Percentiles rank a stretch among this genome's conserved stretches.
Conservation (phyloP, 1,140 invertebrate genomes). For the Nasonia vitripennis region DNA sequence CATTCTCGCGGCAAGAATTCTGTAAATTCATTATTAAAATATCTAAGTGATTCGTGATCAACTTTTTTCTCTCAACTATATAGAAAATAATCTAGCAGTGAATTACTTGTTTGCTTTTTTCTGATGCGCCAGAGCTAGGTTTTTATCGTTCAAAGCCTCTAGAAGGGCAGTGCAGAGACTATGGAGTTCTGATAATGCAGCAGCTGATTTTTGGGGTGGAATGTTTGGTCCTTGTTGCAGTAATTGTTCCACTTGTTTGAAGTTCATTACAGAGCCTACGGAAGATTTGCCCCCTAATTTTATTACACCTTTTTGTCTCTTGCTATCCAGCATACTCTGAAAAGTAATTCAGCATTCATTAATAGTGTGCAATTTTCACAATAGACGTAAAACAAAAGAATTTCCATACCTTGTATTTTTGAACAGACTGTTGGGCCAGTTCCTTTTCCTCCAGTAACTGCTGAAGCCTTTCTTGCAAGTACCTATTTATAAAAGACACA, state of each 20-base stretch:
- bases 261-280: slow-evolving; percentile 77
- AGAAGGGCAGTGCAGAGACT: slow-evolving; percentile 85
- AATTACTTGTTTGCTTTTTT: slow-evolving; percentile 87
- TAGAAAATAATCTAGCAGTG: not conserved
- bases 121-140: slow-evolving; percentile 86
- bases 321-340: slow-evolving; percentile 79
- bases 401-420: slow-evolving; percentile 81
- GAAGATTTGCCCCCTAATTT: slow-evolving; percentile 76
- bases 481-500: slow-evolving; percentile 71
- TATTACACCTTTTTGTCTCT: slow-evolving; percentile 78
- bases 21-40: slow-evolving; percentile 53
- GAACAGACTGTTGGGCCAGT: slow-evolving; percentile 81
- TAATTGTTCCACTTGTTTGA: slow-evolving; percentile 82
- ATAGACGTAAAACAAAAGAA: slow-evolving; percentile 12
- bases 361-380: not conserved
- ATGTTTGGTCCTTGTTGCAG: slow-evolving; percentile 79
- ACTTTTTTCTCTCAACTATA: not conserved
- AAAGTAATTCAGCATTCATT: slow-evolving; percentile 50
- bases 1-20: slow-evolving; percentile 78
- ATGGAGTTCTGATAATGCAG: slow-evolving; percentile 84
- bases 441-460: slow-evolving; percentile 88
- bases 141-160: slow-evolving; percentile 90
- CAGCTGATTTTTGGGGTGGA: slow-evolving; percentile 81
- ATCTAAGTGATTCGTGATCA: not conserved
- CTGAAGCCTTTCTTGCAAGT: slow-evolving; percentile 87